Evolutionary conservation across 2,113 vertebrate genomes (phyloP).

Genomic region (Acrocephalus kingi): DNA sequence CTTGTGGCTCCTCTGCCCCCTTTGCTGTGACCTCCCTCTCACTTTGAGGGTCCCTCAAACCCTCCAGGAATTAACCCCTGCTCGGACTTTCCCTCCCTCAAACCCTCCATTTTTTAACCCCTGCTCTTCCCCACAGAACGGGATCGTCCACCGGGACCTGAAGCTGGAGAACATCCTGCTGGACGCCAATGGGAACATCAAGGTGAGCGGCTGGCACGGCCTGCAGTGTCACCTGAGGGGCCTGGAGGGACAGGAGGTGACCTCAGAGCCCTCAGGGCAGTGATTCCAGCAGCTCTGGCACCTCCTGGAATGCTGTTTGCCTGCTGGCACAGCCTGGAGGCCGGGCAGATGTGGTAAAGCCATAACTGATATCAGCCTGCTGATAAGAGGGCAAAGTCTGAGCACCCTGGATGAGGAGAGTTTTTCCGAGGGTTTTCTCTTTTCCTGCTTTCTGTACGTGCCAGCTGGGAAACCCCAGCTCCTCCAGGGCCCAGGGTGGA

Average conservation of each 20-base stretch:
- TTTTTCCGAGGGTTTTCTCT: not conserved
- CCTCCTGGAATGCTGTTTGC: accelerated
- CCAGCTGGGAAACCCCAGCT: not conserved
- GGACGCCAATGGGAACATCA: slow-evolving; percentile 88
- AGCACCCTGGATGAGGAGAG: accelerated
- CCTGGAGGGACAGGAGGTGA: accelerated
- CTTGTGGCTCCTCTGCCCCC: not conserved
- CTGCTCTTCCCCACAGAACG: slow-evolving; percentile 74
- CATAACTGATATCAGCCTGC: accelerated
- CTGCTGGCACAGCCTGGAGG: not conserved
- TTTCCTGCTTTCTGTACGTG: accelerated
- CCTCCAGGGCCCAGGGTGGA: accelerated
- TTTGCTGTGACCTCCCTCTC: not conserved
- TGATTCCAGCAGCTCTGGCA: accelerated
- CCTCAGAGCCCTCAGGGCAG: accelerated
- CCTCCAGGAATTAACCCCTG: not conserved
- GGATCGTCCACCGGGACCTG: slow-evolving; percentile 94
- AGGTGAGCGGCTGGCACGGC: slow-evolving; percentile 75
- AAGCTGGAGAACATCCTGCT: slow-evolving; percentile 98
- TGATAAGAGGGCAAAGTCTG: slow-evolving; percentile 50
- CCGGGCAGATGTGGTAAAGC: not conserved
- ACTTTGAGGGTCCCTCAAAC: not conserved
- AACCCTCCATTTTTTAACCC: not conserved
- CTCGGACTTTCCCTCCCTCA: not conserved
- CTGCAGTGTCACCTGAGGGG: not conserved